Percentiles rank a stretch among this genome's conserved stretches.
Evolutionary conservation across 2,797 vertebrate genomes (phyloP).

Genomic region (Pseudotriccus pelzelni): DNA sequence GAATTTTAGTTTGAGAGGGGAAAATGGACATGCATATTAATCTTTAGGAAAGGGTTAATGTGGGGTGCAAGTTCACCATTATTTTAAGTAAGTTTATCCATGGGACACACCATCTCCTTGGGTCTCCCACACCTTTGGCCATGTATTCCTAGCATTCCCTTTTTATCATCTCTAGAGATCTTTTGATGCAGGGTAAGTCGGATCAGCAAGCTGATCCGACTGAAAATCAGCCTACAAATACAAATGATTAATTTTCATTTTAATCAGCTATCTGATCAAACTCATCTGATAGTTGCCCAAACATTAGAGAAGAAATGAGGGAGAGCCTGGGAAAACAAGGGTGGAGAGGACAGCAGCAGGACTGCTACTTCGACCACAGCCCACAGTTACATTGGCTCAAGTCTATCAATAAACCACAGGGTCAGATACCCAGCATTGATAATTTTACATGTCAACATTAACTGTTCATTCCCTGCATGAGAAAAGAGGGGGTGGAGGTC

Average conservation of each 20-base stretch:
- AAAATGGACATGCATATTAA: neutral
- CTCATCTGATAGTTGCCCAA: neutral
- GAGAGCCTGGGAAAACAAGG: constrained; percentile 63
- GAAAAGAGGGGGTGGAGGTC: constrained; percentile 69
- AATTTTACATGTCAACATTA: constrained; percentile 47
- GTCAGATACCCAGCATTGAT: constrained; percentile 50
- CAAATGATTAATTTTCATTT: constrained; percentile 52
- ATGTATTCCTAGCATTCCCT: constrained; percentile 27
- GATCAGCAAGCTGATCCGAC: neutral
- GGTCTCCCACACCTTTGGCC: neutral
- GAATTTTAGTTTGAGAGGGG: neutral
- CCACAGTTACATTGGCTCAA: constrained; percentile 39
- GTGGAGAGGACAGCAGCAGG: constrained; percentile 44
- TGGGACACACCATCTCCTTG: neutral
- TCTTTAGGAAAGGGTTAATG: neutral
- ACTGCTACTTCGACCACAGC: constrained; percentile 38
- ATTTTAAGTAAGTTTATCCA: neutral
- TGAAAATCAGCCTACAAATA: constrained; percentile 36
- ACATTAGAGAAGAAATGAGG: constrained; percentile 11
- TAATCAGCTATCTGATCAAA: constrained; percentile 9
- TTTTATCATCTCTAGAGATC: neutral
- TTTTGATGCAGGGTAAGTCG: neutral
- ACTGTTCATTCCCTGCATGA: constrained; percentile 47
- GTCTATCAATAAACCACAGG: constrained; percentile 54
- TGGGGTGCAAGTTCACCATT: neutral